These are phyloP conservation scores for Eupithecia centaureata DNA, from an alignment of 2,888 invertebrate genomes.

Conservation along the genomic window DNA sequence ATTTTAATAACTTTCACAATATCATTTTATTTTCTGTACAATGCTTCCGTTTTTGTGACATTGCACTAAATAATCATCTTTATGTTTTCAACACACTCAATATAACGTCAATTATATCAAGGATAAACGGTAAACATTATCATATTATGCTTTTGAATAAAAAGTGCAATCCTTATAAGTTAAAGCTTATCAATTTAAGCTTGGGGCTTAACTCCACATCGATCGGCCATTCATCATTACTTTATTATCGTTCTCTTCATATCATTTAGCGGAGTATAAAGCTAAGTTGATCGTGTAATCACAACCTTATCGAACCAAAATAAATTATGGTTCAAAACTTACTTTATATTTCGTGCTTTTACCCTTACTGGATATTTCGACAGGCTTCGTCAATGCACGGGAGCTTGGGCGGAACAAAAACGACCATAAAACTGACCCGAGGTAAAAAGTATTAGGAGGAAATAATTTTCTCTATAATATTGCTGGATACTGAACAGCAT, in stretches of 20 bases:
- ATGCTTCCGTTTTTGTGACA: too few relatives aligned
- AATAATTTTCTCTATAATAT: background rate
- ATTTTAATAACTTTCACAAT: too few relatives aligned
- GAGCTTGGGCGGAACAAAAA: conserved; percentile 48
- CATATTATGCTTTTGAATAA: background rate
- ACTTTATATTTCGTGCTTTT: conserved; percentile 58
- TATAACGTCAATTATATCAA: background rate
- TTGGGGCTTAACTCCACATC: background rate
- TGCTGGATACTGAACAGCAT: background rate
- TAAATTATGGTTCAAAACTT: conserved; percentile 38
- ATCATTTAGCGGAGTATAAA: background rate
- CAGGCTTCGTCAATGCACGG: conserved; percentile 58
- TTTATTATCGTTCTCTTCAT: background rate
- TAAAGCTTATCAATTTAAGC: background rate
- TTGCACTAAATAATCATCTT: background rate
- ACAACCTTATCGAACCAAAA: conserved; percentile 16
- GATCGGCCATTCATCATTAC: background rate
- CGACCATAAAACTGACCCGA: conserved; percentile 27
- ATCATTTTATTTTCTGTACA: background rate
- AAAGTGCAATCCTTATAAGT: background rate
- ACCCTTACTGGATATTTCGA: conserved; percentile 63
- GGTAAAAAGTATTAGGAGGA: background rate
- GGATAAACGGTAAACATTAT: background rate
- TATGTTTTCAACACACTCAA: background rate
- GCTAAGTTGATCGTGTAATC: background rate